phyloP scores from a whole-genome alignment of 1,140 invertebrate genomes.

The Drosophila kurseongensis region DNA sequence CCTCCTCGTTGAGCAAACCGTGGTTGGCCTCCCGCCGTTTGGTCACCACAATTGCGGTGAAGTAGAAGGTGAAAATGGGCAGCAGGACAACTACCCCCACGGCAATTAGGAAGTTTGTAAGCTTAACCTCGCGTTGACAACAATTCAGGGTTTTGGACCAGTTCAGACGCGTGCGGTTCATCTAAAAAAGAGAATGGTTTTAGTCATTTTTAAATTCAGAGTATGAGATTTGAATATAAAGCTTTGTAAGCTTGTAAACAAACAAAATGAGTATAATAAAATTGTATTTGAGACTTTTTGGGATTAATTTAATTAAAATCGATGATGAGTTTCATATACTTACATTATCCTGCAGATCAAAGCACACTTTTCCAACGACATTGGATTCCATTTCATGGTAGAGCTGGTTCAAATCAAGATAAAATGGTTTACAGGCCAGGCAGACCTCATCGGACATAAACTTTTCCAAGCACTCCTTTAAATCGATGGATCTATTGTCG shows the following conservation, averaged over 20 bases:
- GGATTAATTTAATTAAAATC: too few species aligned
- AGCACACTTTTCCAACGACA: slow-evolving; percentile 63
- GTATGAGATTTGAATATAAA: too few species aligned
- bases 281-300: too few species aligned
- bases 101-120: slow-evolving; percentile 41
- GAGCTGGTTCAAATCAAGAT: slow-evolving; percentile 27
- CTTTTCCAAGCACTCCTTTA: not conserved
- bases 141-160: slow-evolving; percentile 75
- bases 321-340: too few species aligned
- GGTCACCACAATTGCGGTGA: slow-evolving; percentile 48
- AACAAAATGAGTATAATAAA: too few species aligned
- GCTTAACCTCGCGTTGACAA: slow-evolving; percentile 65
- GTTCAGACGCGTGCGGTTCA: slow-evolving; percentile 69
- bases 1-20: slow-evolving; percentile 58
- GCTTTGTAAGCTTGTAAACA: too few species aligned
- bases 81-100: slow-evolving; percentile 45
- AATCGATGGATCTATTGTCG: not conserved
- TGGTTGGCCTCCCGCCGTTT: slow-evolving; percentile 66
- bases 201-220: too few species aligned
- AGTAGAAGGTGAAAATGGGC: slow-evolving; percentile 65
- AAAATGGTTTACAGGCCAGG: slow-evolving; percentile 29
- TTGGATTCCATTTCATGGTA: slow-evolving; percentile 57
- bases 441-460: slow-evolving; percentile 11
- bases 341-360: slow-evolving; percentile 74
- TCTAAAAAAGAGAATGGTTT: slow-evolving; percentile 30